A percentile compares a stretch with the other conserved stretches of the same genome.
These are phyloP conservation scores for Bombus confusus DNA, from an alignment of 1,140 invertebrate species.

Conservation along the genomic window DNA sequence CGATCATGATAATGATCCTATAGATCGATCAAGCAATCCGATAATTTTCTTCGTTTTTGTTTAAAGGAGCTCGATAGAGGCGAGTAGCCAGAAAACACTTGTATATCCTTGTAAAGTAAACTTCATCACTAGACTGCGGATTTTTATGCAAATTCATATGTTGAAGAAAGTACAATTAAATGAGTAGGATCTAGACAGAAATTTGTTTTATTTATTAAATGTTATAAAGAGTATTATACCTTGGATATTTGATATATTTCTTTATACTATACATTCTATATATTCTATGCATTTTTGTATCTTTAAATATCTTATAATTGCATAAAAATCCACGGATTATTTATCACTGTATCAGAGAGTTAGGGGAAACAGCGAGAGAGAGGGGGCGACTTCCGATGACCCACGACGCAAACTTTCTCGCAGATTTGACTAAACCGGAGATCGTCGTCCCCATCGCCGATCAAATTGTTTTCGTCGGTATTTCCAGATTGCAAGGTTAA, in stretches of 20 bases:
- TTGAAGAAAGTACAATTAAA: too few relatives aligned
- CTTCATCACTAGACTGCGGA: not conserved
- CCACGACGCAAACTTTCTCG: not conserved
- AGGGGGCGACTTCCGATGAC: not conserved
- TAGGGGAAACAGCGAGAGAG: not conserved
- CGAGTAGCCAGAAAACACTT: constrained; percentile 12
- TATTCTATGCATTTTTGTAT: not conserved
- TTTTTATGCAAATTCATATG: not conserved
- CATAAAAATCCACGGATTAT: too few relatives aligned
- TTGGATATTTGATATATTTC: too few relatives aligned
- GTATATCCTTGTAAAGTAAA: constrained; percentile 43
- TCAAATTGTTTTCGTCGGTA: constrained; percentile 14
- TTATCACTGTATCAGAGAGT: not conserved
- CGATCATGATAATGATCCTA: not conserved
- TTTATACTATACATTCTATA: not conserved
- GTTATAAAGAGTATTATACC: too few relatives aligned
- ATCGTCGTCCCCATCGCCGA: not conserved
- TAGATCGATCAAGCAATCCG: constrained; percentile 4
- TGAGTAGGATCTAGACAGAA: too few relatives aligned
- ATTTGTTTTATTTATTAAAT: too few relatives aligned
- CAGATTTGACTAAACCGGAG: not conserved
- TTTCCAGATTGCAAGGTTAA: constrained; percentile 36
- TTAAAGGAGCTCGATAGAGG: not conserved
- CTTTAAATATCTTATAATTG: not conserved
- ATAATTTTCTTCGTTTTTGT: not conserved